Conservation (phyloP, 2,113 vertebrate genomes). For the rabbit (Oryctolagus cuniculus) region mOryCun1.1 NC_091439.1:78680001-78680500, state of each 20-base stretch:
- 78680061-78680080: constrained; percentile 18
- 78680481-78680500: neutral
- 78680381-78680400: neutral
- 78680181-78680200: neutral
- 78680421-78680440: neutral
- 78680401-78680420: neutral
- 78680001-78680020: neutral
- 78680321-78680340: neutral
- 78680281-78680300: neutral
- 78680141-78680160: neutral
- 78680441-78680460: neutral
- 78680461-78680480: neutral
- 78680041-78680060: neutral
- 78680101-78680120: neutral
- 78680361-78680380: neutral
- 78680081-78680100: neutral
- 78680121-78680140: neutral
- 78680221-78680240: neutral
- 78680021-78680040: neutral
- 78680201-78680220: rapidly evolving
- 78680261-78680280: neutral
- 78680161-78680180: neutral
- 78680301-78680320: neutral
- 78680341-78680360: neutral
- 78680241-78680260: rapidly evolving